Evolutionary conservation across 2,113 vertebrate genomes (phyloP), one percentile per base, ranked within the genome.

Genomic region (Carettochelys insculpta): DNA sequence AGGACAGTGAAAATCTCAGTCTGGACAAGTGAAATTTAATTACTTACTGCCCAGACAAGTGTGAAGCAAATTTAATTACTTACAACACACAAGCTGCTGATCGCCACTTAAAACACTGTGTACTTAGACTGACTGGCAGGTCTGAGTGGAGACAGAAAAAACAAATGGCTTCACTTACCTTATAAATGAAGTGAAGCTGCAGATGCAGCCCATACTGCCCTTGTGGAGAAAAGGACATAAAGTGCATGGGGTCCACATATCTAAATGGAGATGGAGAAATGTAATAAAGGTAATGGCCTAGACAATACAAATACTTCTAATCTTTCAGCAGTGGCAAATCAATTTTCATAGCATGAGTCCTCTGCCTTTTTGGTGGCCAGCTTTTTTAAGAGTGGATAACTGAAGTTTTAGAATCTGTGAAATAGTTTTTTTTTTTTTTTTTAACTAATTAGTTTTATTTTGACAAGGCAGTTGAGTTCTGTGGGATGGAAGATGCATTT

Each of bases 11-110:
- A 88, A 93, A 90, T 94, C 83, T 93, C 77, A 77, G 85, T 79
- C 86, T 93, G 43, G 90, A 95, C 86, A 95, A 96, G 83, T 90
- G 94, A 87, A 96, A 94, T 94, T 96, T 96, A 96, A 96, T 97
- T 96, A 93, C 93, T 93, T 83, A 79, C 92, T 94, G 90, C 96
- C 87, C 90, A 93, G 91, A 93, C 83, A 96, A 94, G 90, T 96
- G 95, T 95, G 95, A 96, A 96, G 78, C 94, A 96, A 91, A 95
- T 95, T 96, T 96, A 96, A 96, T 97, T 95, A 96, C 17, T 0
- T 92, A 82, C 77, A 87, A 90, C 83, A 95, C 92, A 92, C 86
- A 94, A 90, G 92, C 87, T 92, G 52, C 78, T 96, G 95, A 93
- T 95, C 93, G 93, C 78, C 83, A 77, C 92, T 96, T 96, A 93